These are phyloP conservation scores for Bathynomus jamesi DNA, from an alignment of 1,140 invertebrate genomes.

Conservation along the genomic window DNA sequence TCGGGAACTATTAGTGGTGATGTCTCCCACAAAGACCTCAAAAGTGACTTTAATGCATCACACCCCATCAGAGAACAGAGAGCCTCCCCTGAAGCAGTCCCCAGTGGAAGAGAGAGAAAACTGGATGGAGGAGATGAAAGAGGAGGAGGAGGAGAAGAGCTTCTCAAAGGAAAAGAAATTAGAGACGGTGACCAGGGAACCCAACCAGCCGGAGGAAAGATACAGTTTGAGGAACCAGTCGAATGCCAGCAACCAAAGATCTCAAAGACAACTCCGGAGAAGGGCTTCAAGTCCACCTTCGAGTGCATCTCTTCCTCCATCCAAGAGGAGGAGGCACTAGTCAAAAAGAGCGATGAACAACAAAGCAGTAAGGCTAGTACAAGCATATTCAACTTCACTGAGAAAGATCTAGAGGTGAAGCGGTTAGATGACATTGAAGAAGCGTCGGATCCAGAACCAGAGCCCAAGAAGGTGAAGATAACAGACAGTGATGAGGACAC, in stretches of 20 bases:
- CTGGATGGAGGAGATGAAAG: conserved; percentile 1
- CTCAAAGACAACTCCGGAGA: conserved; percentile 16
- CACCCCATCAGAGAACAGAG: not conserved
- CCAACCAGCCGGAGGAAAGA: conserved; percentile 17
- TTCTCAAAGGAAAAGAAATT: not conserved
- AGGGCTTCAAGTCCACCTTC: conserved; percentile 2
- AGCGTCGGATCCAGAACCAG: conserved; percentile 25
- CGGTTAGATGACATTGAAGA: conserved; percentile 27
- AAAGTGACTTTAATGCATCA: conserved; percentile 25
- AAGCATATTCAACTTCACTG: conserved; percentile 14
- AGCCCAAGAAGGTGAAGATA: conserved; percentile 23
- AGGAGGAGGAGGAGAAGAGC: conserved; percentile 26
- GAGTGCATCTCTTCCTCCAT: conserved; percentile 8
- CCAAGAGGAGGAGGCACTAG: conserved; percentile 16
- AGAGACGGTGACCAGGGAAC: not conserved
- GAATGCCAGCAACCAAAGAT: conserved; percentile 8
- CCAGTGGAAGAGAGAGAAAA: conserved; percentile 15
- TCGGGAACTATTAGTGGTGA: conserved; percentile 23
- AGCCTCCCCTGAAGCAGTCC: not conserved
- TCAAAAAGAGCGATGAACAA: not conserved
- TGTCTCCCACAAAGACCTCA: conserved; percentile 19
- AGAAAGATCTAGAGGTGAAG: conserved; percentile 22
- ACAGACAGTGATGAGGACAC: conserved; percentile 28
- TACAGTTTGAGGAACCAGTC: conserved; percentile 29
- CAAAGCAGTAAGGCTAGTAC: not conserved